Evolutionary conservation across 2,113 vertebrate species (phyloP).

Genomic region (Asarcornis scutulata): DNA sequence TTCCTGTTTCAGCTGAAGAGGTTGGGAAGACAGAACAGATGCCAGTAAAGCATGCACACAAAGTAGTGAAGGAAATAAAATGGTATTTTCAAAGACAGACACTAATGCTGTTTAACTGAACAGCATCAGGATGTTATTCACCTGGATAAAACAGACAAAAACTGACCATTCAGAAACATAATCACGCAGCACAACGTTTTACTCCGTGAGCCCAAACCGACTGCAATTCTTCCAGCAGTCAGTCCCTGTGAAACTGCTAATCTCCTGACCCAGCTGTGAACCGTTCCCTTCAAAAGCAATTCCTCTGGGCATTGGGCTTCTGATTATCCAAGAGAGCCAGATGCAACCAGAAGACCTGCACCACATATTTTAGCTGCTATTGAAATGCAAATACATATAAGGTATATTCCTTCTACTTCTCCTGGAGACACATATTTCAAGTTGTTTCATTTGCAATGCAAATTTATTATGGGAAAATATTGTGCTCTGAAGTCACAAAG

Average conservation of each 20-base stretch:
- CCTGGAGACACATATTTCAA: constrained; percentile 20
- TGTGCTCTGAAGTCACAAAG: background rate
- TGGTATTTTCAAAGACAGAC: background rate
- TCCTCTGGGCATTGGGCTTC: constrained; percentile 11
- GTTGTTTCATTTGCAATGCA: constrained; percentile 28
- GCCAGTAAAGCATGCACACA: background rate
- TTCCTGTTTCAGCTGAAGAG: background rate
- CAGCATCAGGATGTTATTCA: background rate
- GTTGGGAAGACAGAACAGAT: background rate
- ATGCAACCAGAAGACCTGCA: constrained; percentile 38
- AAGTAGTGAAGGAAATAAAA: background rate
- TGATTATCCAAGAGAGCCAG: constrained; percentile 27
- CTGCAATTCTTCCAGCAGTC: background rate
- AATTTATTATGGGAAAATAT: constrained; percentile 2
- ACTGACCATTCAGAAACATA: background rate
- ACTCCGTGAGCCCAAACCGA: background rate
- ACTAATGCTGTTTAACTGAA: background rate
- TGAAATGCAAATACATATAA: constrained; percentile 57
- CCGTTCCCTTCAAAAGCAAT: constrained; percentile 27
- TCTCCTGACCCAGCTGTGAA: constrained; percentile 40
- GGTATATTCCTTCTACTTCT: constrained; percentile 27
- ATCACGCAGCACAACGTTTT: background rate
- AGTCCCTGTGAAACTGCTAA: background rate
- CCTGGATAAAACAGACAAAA: background rate
- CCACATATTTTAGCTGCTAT: constrained; percentile 39